Evolutionary conservation across 1,140 invertebrate species (phyloP).

Genomic region (Caerostris darwini): DNA sequence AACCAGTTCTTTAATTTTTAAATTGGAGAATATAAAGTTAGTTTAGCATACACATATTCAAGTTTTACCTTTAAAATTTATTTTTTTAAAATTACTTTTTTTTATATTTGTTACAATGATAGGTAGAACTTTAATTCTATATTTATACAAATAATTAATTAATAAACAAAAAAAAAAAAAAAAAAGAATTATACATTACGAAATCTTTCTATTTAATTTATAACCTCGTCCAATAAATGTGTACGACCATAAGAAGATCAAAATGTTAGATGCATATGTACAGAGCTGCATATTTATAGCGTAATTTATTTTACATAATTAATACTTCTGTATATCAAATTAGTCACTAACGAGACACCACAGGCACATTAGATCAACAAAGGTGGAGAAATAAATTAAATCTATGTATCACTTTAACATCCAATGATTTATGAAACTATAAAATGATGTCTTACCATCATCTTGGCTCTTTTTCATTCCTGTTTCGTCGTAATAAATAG

Average conservation of each 20-base stretch:
- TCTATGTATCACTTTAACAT: background rate
- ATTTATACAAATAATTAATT: too few species aligned
- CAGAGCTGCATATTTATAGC: background rate
- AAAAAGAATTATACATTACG: too few species aligned
- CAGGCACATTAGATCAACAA: background rate
- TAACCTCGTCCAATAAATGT: background rate
- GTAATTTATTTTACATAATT: background rate
- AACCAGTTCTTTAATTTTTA: too few species aligned
- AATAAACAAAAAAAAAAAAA: too few species aligned
- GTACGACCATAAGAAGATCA: background rate
- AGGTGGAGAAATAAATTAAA: background rate
- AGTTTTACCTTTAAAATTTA: too few species aligned
- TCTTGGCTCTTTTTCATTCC: background rate
- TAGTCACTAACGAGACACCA: background rate
- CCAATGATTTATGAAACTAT: constrained; percentile 21
- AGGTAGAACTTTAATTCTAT: too few species aligned
- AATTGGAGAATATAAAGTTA: too few species aligned
- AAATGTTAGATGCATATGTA: background rate
- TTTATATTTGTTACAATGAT: too few species aligned
- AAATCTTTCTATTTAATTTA: background rate
- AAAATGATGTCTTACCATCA: background rate
- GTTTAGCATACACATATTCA: too few species aligned
- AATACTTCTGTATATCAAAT: background rate
- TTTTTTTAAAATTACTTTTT: too few species aligned
- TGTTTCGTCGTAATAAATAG: background rate